Evolutionary conservation across 37 sponge, comb jelly and placozoan genomes (phyloP).

Genomic region (Bolinopsis microptera): DNA sequence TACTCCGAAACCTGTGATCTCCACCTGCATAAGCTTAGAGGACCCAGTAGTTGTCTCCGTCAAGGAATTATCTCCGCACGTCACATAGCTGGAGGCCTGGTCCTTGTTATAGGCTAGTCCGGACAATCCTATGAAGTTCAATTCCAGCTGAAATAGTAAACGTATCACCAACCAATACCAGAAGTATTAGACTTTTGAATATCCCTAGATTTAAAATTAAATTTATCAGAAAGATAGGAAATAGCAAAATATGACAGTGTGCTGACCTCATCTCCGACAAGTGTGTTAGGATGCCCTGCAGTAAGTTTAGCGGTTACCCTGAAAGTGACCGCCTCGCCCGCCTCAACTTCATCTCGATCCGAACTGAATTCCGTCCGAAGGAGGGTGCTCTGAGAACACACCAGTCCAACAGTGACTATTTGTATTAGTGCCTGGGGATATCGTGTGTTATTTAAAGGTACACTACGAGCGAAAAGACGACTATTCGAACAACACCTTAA

Average conservation of each 20-base stretch:
- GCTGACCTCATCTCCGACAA: constrained; percentile 16
- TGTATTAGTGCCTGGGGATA: not conserved
- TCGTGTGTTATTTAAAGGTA: not conserved
- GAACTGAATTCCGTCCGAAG: not conserved
- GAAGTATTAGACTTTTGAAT: too few relatives aligned
- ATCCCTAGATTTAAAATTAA: too few relatives aligned
- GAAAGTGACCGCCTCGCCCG: constrained; percentile 36
- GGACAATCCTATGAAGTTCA: not conserved
- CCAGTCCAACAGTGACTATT: not conserved
- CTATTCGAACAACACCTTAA: not conserved
- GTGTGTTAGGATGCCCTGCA: not conserved
- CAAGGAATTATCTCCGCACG: not conserved
- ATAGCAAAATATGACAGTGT: too few relatives aligned
- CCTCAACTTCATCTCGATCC: not conserved
- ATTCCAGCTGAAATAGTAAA: constrained; percentile 22
- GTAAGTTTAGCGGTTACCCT: not conserved
- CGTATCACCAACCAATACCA: too few relatives aligned
- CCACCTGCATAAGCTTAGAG: not conserved
- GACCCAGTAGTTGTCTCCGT: not conserved
- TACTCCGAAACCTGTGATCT: not conserved
- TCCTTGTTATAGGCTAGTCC: not conserved
- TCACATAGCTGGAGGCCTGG: not conserved
- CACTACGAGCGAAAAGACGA: too few relatives aligned
- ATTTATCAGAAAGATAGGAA: too few relatives aligned
- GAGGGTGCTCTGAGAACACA: not conserved